phyloP scores from a whole-genome alignment of 2,888 invertebrate species.

The Acanthoscelides obtectus region DNA sequence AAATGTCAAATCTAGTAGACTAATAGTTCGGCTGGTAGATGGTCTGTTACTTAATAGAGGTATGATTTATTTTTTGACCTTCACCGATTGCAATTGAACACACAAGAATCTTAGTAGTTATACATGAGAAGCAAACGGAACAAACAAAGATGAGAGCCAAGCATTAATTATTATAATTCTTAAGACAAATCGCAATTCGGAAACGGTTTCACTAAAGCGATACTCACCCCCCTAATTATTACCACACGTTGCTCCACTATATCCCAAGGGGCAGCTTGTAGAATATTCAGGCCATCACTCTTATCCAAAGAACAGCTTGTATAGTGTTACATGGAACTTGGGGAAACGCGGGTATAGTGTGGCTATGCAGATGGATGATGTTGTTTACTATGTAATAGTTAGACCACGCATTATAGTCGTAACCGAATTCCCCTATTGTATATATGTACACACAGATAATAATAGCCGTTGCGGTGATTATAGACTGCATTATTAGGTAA shows the following conservation, averaged over 20 bases:
- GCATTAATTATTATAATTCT: no score
- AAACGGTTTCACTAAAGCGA: no score
- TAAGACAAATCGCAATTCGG: no score
- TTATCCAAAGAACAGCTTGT: not conserved
- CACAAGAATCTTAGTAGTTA: no score
- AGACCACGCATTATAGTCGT: not conserved
- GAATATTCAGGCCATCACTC: not conserved
- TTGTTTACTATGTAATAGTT: not conserved
- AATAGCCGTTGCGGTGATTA: not conserved
- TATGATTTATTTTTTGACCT: no score
- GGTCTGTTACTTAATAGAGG: no score
- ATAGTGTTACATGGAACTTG: not conserved
- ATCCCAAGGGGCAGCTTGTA: not conserved
- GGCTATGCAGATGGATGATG: not conserved
- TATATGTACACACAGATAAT: not conserved
- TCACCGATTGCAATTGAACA: no score
- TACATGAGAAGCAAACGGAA: no score
- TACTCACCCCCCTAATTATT: no score
- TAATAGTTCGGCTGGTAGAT: no score
- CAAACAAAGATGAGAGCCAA: no score
- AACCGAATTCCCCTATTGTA: not conserved
- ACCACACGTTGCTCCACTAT: not conserved
- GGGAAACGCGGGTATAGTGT: not conserved
- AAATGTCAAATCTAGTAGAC: no score
- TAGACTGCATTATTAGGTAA: not conserved